These are phyloP conservation scores for Beaufortia kweichowensis DNA, from an alignment of 2,113 vertebrate genomes.

Conservation along the genomic window DNA sequence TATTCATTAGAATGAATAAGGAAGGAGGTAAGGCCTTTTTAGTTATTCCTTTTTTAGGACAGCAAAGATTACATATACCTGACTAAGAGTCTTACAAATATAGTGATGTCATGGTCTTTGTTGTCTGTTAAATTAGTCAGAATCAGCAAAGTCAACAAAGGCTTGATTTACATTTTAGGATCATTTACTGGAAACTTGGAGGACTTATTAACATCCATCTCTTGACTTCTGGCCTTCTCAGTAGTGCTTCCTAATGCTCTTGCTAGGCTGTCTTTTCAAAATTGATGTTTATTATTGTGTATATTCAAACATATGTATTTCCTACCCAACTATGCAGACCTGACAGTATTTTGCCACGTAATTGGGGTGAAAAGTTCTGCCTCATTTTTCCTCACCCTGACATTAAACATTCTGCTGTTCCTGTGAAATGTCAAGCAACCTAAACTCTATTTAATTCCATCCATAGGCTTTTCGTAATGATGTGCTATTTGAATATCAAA, in stretches of 20 bases:
- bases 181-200: not conserved
- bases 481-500: constrained; percentile 66
- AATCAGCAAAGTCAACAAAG: not conserved
- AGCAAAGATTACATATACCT: not conserved
- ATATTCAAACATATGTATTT: not conserved
- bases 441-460: constrained; percentile 40
- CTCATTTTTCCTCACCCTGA: constrained; percentile 48
- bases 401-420: constrained; percentile 59
- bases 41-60: too few relatives aligned
- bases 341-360: not conserved
- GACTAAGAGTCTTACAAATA: not conserved
- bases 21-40: too few relatives aligned
- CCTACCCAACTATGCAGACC: not conserved
- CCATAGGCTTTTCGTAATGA: constrained; percentile 41
- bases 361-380: not conserved
- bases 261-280: not conserved
- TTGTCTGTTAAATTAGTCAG: too few relatives aligned
- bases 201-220: not conserved
- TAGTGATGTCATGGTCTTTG: not conserved
- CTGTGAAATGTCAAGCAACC: constrained; percentile 52
- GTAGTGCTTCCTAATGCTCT: not conserved
- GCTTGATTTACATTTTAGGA: not conserved
- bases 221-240: not conserved
- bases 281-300: not conserved
- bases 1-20: not conserved